Evolutionary conservation across 2,113 vertebrate genomes (phyloP), one percentile per base, ranked within the genome.

Genomic region (Saguinus midas): DNA sequence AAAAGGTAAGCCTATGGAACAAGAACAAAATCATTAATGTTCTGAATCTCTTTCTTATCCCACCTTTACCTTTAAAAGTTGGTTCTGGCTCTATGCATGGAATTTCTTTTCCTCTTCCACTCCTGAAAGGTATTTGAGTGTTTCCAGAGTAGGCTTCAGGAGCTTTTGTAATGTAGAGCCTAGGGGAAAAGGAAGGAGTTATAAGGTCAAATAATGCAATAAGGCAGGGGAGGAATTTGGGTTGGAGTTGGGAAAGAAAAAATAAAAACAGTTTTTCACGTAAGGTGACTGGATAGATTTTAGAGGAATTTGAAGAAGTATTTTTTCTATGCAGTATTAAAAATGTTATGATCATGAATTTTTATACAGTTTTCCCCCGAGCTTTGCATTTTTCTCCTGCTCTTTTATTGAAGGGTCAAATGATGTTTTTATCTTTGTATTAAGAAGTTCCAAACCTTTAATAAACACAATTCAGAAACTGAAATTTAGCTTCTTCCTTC

Each of bases 401-500:
- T 87, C 50, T 88, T 20, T 89, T 17, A 81, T 37, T 43, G 23
- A 45, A 86, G 87, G 16, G 21, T 37, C 14, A 79, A 87, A 73
- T 81, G n/a, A 82, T 72, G 70, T 78, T 87, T 83, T 90, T 58
- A 50, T 43, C 2, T 58, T 70, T 89, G 89, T 66, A 90, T 50
- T 91, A 72, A 78, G 37, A 83, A 32, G 2, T 61, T 83, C 21
- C 8, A 66, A 48, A 88, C 4, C 43, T 58, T 92, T 93, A 61
- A 66, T 83, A 87, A 84, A 50, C 18, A 48, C 14, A 92, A 20
- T 79, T 79, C 52, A 55, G 55, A 93, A 75, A 52, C 0, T 95
- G 35, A 90, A 89, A 87, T 96, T 80, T 90, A 76, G 25, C 61
- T 95, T 66, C 68, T 82, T 78, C 18, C 27, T 87, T 78, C 76